phyloP scores from a whole-genome alignment of 2,113 vertebrate genomes.

The Pipra filicauda region DNA sequence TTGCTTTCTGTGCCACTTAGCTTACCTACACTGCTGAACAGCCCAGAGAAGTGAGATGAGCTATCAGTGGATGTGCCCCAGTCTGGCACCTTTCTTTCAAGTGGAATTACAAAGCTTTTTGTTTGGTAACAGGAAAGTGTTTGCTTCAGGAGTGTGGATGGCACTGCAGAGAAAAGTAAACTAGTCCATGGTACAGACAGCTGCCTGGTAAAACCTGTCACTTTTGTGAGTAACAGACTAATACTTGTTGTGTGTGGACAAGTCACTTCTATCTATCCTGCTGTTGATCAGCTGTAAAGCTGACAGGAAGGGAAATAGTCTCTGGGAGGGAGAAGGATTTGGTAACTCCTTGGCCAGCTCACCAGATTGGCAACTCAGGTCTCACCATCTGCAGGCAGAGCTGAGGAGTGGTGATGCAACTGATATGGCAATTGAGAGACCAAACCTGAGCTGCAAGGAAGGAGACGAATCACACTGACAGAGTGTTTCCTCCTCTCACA shows the following conservation, averaged over 20 bases:
- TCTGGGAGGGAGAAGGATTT: background rate
- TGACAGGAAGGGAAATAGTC: background rate
- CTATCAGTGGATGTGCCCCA: background rate
- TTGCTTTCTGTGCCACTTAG: background rate
- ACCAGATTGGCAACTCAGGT: background rate
- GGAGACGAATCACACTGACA: background rate
- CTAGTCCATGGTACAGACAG: rapidly evolving
- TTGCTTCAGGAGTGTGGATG: background rate
- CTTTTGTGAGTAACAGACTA: background rate
- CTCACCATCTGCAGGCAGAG: background rate
- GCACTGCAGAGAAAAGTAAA: background rate
- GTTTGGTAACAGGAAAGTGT: background rate
- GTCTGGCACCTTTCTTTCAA: background rate
- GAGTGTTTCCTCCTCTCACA: background rate
- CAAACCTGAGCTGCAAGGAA: constrained; percentile 27
- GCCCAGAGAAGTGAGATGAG: background rate
- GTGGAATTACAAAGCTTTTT: background rate
- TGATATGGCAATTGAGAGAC: background rate
- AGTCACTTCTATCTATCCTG: background rate
- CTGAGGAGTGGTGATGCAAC: background rate
- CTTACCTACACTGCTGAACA: background rate
- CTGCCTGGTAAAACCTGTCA: background rate
- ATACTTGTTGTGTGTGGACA: rapidly evolving
- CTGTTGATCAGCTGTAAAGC: background rate
- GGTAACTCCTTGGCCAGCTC: background rate